Base-by-base conservation (phyloP, 2,888 invertebrate species). In the Philhelius pedissequus region DNA sequence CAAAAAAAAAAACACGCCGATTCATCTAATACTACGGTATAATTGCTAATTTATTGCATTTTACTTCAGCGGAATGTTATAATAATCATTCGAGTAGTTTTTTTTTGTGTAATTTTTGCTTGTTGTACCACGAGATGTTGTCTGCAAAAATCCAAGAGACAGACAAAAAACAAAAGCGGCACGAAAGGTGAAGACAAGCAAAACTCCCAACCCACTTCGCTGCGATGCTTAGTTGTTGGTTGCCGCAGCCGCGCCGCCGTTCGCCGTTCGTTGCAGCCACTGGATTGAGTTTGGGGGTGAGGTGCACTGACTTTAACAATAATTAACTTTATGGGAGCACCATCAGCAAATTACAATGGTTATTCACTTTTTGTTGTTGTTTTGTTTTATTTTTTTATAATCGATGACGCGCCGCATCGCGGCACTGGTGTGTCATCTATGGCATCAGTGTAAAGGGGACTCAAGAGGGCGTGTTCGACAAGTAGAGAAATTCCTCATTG, bases 11-110 rank as follows among this genome's bases (percentile, higher is more conserved):
- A 77, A 64, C 62, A 32, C 25, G 40, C 68, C 40, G 83, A 64
- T 84, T 80, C 84, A 80, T 80, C 80, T 84, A 80, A 71, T 76
- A 70, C 83, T 79, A 74, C 75, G 66, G 54, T 84, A 75, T 84
- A 80, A 84, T 80, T 84, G 84, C 84, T 84, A 84, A 84, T 84
- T 84, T 84, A 84, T 84, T 84, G 84, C 84, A 84, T 80, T 84
- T 80, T 84, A 84, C 76, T 80, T 80, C 66, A 76, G 27, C 45
- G 84, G 84, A 84, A 84, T 80, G 80, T 84, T 84, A 80, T 76
- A 84, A 84, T 84, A 84, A 84, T 80, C 66, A 69, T 76, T 79
- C 71, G 66, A 52, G 73, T 66, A 68, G 82, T 56, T 52, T 27
- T 27, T 52, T 15, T n/a, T 27, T 15, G 7, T n/a, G n/a, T 48